phyloP scores from a whole-genome alignment of 2,797 vertebrate species.

The Silurus lanzhouensis region DNA sequence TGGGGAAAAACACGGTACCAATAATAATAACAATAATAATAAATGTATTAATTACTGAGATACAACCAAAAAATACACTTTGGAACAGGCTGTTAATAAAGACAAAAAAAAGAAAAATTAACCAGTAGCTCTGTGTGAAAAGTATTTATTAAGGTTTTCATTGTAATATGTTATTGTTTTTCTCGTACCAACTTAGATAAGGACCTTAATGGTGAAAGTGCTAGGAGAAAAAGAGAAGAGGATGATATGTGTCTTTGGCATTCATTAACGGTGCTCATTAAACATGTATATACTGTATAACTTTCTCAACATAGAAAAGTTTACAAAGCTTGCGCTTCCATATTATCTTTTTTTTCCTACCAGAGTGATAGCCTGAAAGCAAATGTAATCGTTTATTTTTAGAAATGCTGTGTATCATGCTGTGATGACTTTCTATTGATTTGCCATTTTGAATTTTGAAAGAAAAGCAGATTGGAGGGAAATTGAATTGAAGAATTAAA shows the following conservation, averaged over 20 bases:
- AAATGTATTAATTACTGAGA: neutral
- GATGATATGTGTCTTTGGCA: neutral
- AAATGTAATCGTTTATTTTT: neutral
- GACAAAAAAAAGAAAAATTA: too few species aligned
- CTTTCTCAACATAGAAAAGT: neutral
- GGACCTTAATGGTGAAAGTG: neutral
- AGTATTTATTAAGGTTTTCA: neutral
- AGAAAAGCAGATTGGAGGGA: constrained; percentile 22
- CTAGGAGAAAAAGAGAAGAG: neutral
- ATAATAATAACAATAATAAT: neutral
- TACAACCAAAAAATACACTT: neutral
- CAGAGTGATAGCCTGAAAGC: neutral
- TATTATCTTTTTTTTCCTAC: neutral
- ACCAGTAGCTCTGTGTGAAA: neutral
- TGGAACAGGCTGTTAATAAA: neutral
- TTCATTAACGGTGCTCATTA: too few species aligned
- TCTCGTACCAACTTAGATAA: neutral
- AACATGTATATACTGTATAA: too few species aligned
- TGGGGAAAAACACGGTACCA: too few species aligned
- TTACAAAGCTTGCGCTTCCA: neutral
- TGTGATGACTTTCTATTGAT: neutral
- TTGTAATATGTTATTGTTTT: neutral
- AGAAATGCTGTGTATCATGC: neutral
- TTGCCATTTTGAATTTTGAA: neutral
- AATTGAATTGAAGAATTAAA: constrained; percentile 39